Evolutionary conservation across 2,888 invertebrate genomes (phyloP).

Genomic region (Lymantria dispar): DNA sequence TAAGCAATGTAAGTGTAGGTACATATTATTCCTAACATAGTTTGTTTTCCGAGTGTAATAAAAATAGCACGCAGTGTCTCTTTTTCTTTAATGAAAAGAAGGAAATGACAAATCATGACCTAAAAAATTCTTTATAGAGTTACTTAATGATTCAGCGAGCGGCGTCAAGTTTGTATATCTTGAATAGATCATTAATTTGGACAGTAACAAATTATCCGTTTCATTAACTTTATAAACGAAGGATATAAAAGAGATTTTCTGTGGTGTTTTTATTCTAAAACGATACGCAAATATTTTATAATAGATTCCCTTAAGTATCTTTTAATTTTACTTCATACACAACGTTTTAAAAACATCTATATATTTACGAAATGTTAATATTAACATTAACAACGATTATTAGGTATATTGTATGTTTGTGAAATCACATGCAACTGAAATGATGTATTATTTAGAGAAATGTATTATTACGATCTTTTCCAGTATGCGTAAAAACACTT

Average conservation of each 20-base stretch:
- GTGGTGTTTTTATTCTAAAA: conserved; percentile 3
- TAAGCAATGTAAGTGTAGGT: too few species aligned
- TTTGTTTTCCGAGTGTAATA: too few species aligned
- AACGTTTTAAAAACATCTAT: too few species aligned
- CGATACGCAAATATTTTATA: background rate
- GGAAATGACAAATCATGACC: background rate
- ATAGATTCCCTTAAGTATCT: background rate
- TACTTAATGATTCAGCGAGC: background rate
- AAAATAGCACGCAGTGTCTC: background rate
- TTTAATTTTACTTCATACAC: too few species aligned
- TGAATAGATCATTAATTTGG: conserved; percentile 16
- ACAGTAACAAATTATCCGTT: conserved; percentile 33
- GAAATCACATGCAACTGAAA: too few species aligned
- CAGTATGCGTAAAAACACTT: too few species aligned
- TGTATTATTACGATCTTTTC: too few species aligned
- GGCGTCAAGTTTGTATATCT: background rate
- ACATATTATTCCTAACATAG: too few species aligned
- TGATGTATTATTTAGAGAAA: too few species aligned
- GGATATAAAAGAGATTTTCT: conserved; percentile 27
- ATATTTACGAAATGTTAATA: too few species aligned
- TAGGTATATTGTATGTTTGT: too few species aligned
- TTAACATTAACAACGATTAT: too few species aligned
- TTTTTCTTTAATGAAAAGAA: background rate
- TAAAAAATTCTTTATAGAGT: background rate
- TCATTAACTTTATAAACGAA: conserved; percentile 32